A percentile compares a stretch with the other conserved stretches of the same genome.
Evolutionary conservation across 2,888 invertebrate species (phyloP).

Genomic region (Caenorhabditis angaria): DNA sequence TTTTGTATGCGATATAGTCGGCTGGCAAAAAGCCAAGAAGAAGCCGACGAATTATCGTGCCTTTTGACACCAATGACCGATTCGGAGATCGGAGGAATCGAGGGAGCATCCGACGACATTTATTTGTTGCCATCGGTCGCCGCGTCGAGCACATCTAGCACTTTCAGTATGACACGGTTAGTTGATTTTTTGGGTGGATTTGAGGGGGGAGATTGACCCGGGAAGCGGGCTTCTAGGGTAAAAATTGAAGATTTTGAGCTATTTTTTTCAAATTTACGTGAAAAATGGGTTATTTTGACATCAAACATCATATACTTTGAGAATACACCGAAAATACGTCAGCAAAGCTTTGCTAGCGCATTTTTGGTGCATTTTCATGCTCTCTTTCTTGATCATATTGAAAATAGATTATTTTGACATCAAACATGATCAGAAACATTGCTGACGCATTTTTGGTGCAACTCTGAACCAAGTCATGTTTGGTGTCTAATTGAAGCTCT

Average conservation of each 20-base stretch:
- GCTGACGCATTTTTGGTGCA: too few species aligned
- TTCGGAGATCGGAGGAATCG: slow-evolving; percentile 57
- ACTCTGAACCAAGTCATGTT: too few species aligned
- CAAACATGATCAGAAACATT: too few species aligned
- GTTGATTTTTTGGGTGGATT: slow-evolving; percentile 2
- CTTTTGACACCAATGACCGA: slow-evolving; percentile 58
- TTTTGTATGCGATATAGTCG: slow-evolving; percentile 64
- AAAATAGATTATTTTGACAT: too few species aligned
- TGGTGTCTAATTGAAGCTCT: too few species aligned
- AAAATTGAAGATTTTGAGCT: background rate
- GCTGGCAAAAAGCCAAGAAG: slow-evolving; percentile 58
- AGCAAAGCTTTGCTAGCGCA: too few species aligned
- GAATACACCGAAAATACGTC: too few species aligned
- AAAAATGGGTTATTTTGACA: slow-evolving; percentile 6
- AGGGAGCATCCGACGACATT: slow-evolving; percentile 69
- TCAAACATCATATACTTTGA: too few species aligned
- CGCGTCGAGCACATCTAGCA: slow-evolving; percentile 53
- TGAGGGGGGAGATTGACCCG: background rate
- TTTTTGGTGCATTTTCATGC: too few species aligned
- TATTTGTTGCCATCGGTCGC: slow-evolving; percentile 65
- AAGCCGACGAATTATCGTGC: slow-evolving; percentile 54
- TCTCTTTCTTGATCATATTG: background rate
- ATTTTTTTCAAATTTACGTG: background rate
- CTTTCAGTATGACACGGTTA: slow-evolving; percentile 61
- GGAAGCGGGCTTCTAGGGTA: background rate